phyloP scores from a whole-genome alignment of 2,888 invertebrate species.

The Drosophila flavopinicola region DNA sequence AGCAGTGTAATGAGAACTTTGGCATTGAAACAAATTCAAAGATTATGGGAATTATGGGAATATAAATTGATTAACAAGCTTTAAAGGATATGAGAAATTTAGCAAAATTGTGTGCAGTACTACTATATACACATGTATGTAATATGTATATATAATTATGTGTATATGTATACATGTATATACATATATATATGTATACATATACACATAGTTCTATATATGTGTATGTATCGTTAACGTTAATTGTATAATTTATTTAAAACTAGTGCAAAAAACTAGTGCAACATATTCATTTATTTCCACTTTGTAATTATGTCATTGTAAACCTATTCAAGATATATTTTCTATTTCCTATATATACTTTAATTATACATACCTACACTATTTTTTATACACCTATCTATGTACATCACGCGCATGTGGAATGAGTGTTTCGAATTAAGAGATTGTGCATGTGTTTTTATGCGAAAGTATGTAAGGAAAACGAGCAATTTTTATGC shows the following conservation, averaged over 20 bases:
- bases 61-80: too few relatives aligned
- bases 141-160: too few relatives aligned
- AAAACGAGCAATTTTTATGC: slow-evolving; percentile 37
- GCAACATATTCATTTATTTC: slow-evolving; percentile 43
- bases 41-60: too few relatives aligned
- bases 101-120: slow-evolving; percentile 74
- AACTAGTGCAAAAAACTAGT: slow-evolving; percentile 49
- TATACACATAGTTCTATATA: slow-evolving; percentile 19
- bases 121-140: too few relatives aligned
- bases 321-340: slow-evolving; percentile 36
- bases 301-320: slow-evolving; percentile 69
- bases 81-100: slow-evolving; percentile 63
- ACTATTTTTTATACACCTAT: slow-evolving; percentile 47
- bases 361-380: slow-evolving; percentile 31
- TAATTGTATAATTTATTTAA: slow-evolving; percentile 75
- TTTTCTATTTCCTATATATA: slow-evolving; percentile 45
- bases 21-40: too few relatives aligned
- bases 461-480: slow-evolving; percentile 16
- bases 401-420: slow-evolving; percentile 39
- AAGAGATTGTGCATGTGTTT: slow-evolving; percentile 16
- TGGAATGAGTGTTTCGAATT: slow-evolving; percentile 26
- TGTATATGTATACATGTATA: slow-evolving; percentile 18
- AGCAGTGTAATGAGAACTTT: too few relatives aligned
- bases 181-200: slow-evolving; percentile 5
- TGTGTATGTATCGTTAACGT: slow-evolving; percentile 64